Conservation (phyloP, 2,113 vertebrate genomes). For the Mugil cephalus region DNA sequence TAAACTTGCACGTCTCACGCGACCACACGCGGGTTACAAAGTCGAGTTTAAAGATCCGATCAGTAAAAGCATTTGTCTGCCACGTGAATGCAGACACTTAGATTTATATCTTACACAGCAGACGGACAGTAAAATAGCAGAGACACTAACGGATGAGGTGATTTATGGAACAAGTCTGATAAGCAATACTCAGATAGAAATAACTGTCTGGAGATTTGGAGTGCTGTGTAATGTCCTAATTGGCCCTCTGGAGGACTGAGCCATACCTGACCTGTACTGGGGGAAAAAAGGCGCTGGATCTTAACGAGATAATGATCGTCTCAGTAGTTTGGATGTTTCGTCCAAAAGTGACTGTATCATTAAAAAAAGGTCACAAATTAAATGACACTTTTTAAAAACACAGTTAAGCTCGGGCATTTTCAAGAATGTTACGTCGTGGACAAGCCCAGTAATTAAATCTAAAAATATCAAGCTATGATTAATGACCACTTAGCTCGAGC, state of each 20-base stretch:
- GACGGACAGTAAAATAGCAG: slow-evolving; percentile 48
- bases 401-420: slow-evolving; percentile 31
- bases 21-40: background rate
- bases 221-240: slow-evolving; percentile 72
- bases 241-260: slow-evolving; percentile 70
- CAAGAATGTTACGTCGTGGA: slow-evolving; percentile 44
- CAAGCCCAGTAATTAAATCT: slow-evolving; percentile 71
- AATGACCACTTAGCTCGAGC: slow-evolving; percentile 67
- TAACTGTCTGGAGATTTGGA: slow-evolving; percentile 58
- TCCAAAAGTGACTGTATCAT: slow-evolving; percentile 53
- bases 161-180: slow-evolving; percentile 66
- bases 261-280: slow-evolving; percentile 50
- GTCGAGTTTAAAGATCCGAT: slow-evolving; percentile 37
- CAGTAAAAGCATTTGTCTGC: background rate
- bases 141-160: slow-evolving; percentile 38
- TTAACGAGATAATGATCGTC: slow-evolving; percentile 65
- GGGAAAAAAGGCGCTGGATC: slow-evolving; percentile 9
- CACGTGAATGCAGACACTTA: slow-evolving; percentile 32
- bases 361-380: slow-evolving; percentile 40
- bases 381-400: slow-evolving; percentile 32
- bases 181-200: slow-evolving; percentile 53
- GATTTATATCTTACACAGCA: slow-evolving; percentile 20
- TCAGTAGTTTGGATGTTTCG: slow-evolving; percentile 51
- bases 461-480: slow-evolving; percentile 78
- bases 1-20: background rate